Evolutionary conservation across 2,888 invertebrate genomes (phyloP), one percentile per base, ranked within the genome.

Genomic region (Drosophila koepferae): DNA sequence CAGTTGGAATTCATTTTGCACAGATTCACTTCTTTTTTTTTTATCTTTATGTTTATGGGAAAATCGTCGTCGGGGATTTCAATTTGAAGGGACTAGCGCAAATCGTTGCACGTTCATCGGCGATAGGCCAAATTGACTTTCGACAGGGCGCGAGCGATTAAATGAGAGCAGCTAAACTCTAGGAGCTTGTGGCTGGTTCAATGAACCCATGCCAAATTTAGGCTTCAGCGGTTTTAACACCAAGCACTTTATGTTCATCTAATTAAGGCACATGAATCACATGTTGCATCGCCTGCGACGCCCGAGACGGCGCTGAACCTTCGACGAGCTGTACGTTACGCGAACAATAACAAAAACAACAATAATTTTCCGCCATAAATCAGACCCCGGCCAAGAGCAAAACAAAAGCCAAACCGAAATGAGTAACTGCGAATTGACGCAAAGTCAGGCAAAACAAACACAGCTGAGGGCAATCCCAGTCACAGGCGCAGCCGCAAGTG

Each of bases 51-150:
- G 75, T 78, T 83, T 75, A 85, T 79, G 73, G 64, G 75, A 66
- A 74, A 77, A 63, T 74, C 71, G 69, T 56, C 40, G 72, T 61
- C 16, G 63, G 64, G 81, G 80, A 82, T 83, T 86, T 86, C 86
- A 86, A 86, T 86, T 86, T 81, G 71, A 68, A 41, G 18, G 31
- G 68, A 14, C 72, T 51, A 51, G 62, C 64, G 67, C 53, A 76
- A 90, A 87, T 87, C 90, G 77, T 72, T 72, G 81, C 91, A 91
- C 91, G 91, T 91, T 89, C 84, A 90, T 89, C 83, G 84, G 18
- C 74, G 86, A 89, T 89, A 85, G 78, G 76, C 72, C 63, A 80
- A 80, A 83, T 76, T 74, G 76, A 60, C 64, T 74, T 51, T 66
- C 60, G 63, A 20, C 44, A 14, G 58, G 34, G 60, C 63, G 67